These are phyloP conservation scores for Hestina assimilis DNA, from an alignment of 1,140 invertebrate species.

Conservation along the genomic window DNA sequence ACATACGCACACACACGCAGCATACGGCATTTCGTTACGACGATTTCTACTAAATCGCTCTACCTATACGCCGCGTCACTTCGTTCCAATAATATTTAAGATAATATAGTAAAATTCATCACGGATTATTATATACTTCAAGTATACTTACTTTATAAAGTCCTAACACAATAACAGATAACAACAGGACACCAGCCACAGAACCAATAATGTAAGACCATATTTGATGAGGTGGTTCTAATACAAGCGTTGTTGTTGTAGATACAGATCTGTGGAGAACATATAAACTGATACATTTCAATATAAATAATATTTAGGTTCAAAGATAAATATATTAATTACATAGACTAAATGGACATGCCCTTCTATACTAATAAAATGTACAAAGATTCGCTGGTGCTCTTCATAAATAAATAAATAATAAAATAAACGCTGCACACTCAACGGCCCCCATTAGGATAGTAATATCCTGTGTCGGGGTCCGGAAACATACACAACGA, in stretches of 20 bases:
- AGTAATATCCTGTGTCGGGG: too few relatives aligned
- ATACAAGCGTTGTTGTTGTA: constrained; percentile 37
- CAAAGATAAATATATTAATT: not conserved
- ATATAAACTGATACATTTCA: not conserved
- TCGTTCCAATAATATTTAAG: not conserved
- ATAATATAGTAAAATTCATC: not conserved
- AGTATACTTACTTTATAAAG: constrained; percentile 44
- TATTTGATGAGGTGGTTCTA: constrained; percentile 42
- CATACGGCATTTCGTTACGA: too few relatives aligned
- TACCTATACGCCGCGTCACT: too few relatives aligned
- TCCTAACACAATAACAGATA: constrained; percentile 33
- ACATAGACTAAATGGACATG: not conserved
- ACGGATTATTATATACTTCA: not conserved
- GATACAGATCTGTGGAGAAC: constrained; percentile 28
- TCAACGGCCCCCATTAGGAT: too few relatives aligned
- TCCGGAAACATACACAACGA: too few relatives aligned
- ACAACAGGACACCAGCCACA: constrained; percentile 34
- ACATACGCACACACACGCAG: too few relatives aligned
- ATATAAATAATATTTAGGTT: not conserved
- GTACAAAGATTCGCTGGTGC: too few relatives aligned
- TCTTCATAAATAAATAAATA: too few relatives aligned
- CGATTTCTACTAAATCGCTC: not conserved
- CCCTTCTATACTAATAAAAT: too few relatives aligned
- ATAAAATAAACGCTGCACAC: too few relatives aligned
- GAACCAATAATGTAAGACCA: constrained; percentile 46